Evolutionary conservation across 2,113 vertebrate species (phyloP).

Genomic region (Sinocyclocheilus maitianheensis): DNA sequence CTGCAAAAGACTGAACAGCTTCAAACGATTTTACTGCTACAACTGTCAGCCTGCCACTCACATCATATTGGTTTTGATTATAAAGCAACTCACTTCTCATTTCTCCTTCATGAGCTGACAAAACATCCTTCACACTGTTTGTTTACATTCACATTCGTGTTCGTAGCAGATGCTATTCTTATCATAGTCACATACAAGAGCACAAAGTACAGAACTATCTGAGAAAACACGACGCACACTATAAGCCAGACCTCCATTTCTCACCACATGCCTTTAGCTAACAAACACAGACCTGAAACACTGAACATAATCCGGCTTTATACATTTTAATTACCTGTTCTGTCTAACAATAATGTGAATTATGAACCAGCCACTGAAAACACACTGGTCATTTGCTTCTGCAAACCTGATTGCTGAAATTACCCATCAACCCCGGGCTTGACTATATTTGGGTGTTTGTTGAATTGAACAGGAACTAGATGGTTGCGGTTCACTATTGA

Average conservation of each 20-base stretch:
- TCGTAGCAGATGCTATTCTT: not conserved
- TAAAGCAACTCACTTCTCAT: not conserved
- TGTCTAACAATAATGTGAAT: not conserved
- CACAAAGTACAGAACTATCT: not conserved
- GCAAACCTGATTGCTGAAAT: not conserved
- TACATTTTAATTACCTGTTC: conserved; percentile 10
- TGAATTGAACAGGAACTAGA: not conserved
- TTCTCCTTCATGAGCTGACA: not conserved
- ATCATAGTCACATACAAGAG: not conserved
- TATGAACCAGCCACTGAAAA: not conserved
- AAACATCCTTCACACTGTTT: not conserved
- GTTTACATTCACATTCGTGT: not conserved
- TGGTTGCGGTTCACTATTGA: not conserved
- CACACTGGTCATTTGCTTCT: not conserved
- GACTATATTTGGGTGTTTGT: not conserved
- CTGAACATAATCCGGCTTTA: not conserved
- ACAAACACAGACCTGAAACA: not conserved
- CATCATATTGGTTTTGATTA: not conserved
- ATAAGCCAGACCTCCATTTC: not conserved
- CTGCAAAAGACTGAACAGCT: not conserved
- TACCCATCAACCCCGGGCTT: not conserved
- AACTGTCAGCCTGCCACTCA: not conserved
- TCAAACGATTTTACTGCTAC: not conserved
- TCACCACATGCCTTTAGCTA: not conserved
- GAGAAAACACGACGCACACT: not conserved